Base-by-base conservation (phyloP, 1,140 invertebrate genomes). In the Mya arenaria region DNA sequence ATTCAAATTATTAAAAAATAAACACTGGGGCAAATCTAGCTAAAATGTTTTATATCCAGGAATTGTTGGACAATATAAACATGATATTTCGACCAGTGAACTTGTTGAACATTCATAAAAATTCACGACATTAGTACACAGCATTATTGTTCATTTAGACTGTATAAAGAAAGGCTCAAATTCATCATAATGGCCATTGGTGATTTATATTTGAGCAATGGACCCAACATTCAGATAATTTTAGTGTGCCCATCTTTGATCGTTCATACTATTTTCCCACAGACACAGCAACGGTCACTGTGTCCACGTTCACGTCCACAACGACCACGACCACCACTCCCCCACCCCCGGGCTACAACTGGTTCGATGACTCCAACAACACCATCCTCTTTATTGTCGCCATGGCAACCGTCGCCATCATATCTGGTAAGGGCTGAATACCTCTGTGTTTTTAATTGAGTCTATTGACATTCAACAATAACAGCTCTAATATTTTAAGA, bases 301-400 rank as follows among this genome's bases (percentile, higher is more conserved):
- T 65, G 6, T 56, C 28, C 1, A 66, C 75, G 19, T 79, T 56
- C n/a, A 25, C 13, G 52, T 79, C 75, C 13, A 79, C 75, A 48
- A 79, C 75, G 19, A 79, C 75, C 28, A 68, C 75, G n/a, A 79
- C 75, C 36, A 63, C 75, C 1, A 79, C 75, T 19, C 75, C 39
- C 4, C 58, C 75, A 6, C 75, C 75, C n/a, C 75, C 75, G 32
- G 75, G 75, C 30, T 79, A 79, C 55, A 48, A 68, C 75, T 79
- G 75, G 75, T 79, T 79, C 55, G 60, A 58, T 19, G n/a, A 55
- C 15, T 8, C 28, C 0, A 15, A 68, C 63, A 79, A 79, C 30
- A 65, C 30, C n/a, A 63, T 63, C 44, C 63, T 79, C 0, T 79
- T 79, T 52, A 39, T 62, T 32, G 17, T 32, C 25, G 41, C 65